Conservation (phyloP, 2,113 vertebrate species). For the Notarius quadriscutis region DNA sequence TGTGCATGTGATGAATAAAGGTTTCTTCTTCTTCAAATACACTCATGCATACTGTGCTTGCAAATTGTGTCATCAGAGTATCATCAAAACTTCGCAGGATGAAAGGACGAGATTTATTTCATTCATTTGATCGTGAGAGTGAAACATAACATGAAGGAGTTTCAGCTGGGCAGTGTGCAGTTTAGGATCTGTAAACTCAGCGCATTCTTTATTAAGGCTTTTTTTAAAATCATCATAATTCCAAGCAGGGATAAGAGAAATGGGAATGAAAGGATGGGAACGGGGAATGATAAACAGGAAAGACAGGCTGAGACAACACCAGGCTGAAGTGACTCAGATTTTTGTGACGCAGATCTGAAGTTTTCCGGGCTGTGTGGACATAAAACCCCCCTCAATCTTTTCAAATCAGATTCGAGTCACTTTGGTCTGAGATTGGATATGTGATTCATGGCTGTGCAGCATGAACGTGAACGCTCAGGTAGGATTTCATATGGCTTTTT, state of each 20-base stretch:
- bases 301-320: neutral
- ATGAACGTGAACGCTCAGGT: too few species aligned
- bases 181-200: neutral
- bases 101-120: neutral
- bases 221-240: neutral
- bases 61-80: neutral
- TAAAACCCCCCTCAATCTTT: too few species aligned
- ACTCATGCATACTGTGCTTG: neutral
- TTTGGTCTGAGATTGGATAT: too few species aligned
- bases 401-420: too few species aligned
- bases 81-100: neutral
- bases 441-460: too few species aligned
- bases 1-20: too few species aligned
- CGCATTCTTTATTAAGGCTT: neutral
- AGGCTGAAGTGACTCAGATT: too few species aligned
- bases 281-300: neutral
- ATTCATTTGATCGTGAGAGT: neutral
- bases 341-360: too few species aligned
- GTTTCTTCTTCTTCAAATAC: too few species aligned
- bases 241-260: neutral
- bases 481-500: too few species aligned
- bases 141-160: neutral
- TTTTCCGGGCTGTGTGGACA: too few species aligned
- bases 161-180: neutral
- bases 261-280: neutral